These are phyloP conservation scores for Lasaia peninsularis DNA, from an alignment of 1,140 invertebrate genomes.

Conservation along the genomic window DNA sequence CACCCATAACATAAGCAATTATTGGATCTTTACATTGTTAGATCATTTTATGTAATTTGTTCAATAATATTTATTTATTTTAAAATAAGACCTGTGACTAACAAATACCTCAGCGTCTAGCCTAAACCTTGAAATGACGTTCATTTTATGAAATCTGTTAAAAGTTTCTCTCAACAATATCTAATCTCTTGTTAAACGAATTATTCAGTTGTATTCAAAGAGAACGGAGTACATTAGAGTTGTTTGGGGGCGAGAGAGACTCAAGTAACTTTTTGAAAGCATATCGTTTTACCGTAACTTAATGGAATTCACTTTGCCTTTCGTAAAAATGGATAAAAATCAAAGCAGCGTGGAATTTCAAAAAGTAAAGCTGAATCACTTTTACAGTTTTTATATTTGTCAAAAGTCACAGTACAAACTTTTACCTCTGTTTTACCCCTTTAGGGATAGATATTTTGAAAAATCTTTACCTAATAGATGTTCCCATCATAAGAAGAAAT, in stretches of 20 bases:
- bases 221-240: slow-evolving; percentile 3
- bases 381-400: too few species aligned
- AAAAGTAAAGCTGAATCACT: not conserved
- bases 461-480: too few species aligned
- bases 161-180: not conserved
- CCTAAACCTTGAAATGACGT: not conserved
- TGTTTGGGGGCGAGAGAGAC: slow-evolving; percentile 21
- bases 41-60: too few species aligned
- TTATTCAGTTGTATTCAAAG: slow-evolving; percentile 9
- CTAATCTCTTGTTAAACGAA: slow-evolving; percentile 8
- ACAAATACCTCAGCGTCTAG: not conserved
- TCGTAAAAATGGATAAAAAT: slow-evolving; percentile 24
- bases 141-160: not conserved
- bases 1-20: too few species aligned
- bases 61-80: too few species aligned
- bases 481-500: not conserved
- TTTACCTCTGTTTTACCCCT: too few species aligned
- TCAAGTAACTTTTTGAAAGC: slow-evolving; percentile 27
- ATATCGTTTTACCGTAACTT: slow-evolving; percentile 37
- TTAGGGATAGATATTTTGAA: not conserved
- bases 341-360: slow-evolving; percentile 18
- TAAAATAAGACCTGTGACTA: too few species aligned
- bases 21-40: too few species aligned
- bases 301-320: slow-evolving; percentile 36
- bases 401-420: too few species aligned